Evolutionary conservation across 2,113 vertebrate species (phyloP).

Genomic region (Semnornis frantzii): DNA sequence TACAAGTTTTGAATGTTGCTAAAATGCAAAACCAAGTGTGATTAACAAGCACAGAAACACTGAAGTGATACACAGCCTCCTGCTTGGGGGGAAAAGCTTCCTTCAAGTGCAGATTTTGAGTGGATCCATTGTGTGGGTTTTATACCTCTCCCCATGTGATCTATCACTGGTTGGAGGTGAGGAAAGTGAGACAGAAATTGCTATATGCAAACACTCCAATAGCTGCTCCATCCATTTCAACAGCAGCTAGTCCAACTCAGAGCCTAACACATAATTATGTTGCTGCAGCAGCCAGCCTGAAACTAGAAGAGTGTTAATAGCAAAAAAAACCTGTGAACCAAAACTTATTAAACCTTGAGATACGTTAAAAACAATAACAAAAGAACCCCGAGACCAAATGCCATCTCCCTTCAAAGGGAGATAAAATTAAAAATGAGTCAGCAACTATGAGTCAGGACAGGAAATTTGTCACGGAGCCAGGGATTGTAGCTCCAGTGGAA

Average conservation of each 20-base stretch:
- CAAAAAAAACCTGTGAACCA: slow-evolving; percentile 33
- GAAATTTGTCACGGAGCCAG: slow-evolving; percentile 19
- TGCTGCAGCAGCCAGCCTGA: not conserved
- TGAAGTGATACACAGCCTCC: not conserved
- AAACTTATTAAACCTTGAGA: not conserved
- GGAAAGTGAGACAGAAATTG: not conserved
- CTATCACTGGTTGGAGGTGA: not conserved
- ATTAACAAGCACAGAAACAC: not conserved
- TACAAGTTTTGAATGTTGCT: not conserved
- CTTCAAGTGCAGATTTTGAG: not conserved
- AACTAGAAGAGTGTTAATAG: slow-evolving; percentile 5
- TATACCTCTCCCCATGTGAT: not conserved
- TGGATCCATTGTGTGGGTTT: not conserved
- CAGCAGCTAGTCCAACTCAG: not conserved
- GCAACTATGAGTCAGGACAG: slow-evolving; percentile 52
- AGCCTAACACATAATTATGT: not conserved
- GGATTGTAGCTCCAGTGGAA: not conserved
- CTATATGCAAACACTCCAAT: not conserved
- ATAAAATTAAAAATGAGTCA: slow-evolving; percentile 58
- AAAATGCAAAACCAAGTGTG: not conserved
- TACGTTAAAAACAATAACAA: slow-evolving; percentile 26
- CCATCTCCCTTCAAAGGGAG: slow-evolving; percentile 24
- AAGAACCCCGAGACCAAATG: slow-evolving; percentile 25
- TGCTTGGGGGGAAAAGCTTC: not conserved
- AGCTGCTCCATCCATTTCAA: not conserved